phyloP scores from a whole-genome alignment of 2,797 vertebrate species.

The Cercopithecus mitis region DNA sequence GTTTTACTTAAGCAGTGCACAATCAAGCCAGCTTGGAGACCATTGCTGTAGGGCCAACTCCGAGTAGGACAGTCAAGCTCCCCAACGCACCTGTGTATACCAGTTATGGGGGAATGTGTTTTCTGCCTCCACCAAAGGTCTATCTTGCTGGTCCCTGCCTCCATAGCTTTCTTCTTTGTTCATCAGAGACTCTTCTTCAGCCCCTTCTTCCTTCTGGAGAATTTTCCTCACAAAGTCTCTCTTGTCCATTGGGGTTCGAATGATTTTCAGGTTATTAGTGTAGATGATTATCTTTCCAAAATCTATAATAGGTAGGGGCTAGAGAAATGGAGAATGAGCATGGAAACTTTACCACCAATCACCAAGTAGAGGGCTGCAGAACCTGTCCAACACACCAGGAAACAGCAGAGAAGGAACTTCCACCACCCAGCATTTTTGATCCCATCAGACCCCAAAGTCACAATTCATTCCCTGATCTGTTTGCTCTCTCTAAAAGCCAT shows the following conservation, averaged over 20 bases:
- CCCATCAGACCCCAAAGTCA: background rate
- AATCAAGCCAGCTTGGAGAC: background rate
- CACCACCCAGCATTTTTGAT: background rate
- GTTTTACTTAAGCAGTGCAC: background rate
- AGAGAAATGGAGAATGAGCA: conserved; percentile 60
- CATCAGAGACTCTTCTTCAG: conserved; percentile 62
- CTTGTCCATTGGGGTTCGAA: conserved; percentile 90
- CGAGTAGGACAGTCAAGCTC: rapidly evolving
- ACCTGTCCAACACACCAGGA: background rate
- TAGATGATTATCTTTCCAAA: conserved; percentile 99
- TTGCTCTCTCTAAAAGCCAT: background rate
- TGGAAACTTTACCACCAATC: background rate
- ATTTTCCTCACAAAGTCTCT: conserved; percentile 87
- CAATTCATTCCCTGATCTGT: background rate
- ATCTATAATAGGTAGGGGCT: conserved; percentile 90
- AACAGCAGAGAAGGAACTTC: background rate
- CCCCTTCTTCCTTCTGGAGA: conserved; percentile 81
- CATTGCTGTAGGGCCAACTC: background rate
- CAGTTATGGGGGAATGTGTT: conserved; percentile 38
- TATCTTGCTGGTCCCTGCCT: background rate
- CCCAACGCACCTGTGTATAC: conserved; percentile 77
- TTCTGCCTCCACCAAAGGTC: conserved; percentile 49
- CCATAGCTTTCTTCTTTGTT: conserved; percentile 51
- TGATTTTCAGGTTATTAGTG: conserved; percentile 96
- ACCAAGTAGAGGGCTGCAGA: background rate